Conservation (phyloP, 2,888 invertebrate species). For the Parnassius smintheus region DNA sequence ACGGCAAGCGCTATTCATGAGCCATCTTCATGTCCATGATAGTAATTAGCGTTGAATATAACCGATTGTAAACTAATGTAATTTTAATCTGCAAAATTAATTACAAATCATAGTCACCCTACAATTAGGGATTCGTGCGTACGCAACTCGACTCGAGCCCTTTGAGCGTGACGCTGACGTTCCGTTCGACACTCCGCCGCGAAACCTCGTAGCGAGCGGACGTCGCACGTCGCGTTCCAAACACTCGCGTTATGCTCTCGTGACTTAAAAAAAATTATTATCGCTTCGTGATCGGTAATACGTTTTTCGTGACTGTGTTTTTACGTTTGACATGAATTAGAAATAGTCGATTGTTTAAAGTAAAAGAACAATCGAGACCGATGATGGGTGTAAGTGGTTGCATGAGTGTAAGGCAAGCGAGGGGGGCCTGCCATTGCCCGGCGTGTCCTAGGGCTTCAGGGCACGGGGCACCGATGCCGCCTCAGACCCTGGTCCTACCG, state of each 20-base stretch:
- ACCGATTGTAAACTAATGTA: too few species aligned
- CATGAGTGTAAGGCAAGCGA: conserved; percentile 78
- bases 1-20: too few species aligned
- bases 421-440: conserved; percentile 80
- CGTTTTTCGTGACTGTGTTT: conserved; percentile 36
- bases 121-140: conserved; percentile 41
- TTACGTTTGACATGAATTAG: conserved; percentile 36
- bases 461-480: conserved; percentile 62
- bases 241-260: conserved; percentile 29
- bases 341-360: conserved; percentile 25
- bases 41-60: too few species aligned
- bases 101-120: conserved; percentile 12
- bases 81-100: background rate
- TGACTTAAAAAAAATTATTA: conserved; percentile 18
- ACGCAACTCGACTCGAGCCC: conserved; percentile 42
- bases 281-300: conserved; percentile 33
- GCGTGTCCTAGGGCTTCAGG: conserved; percentile 74
- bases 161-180: conserved; percentile 8
- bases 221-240: conserved; percentile 44
- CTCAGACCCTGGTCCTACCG: conserved; percentile 70
- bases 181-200: conserved; percentile 58
- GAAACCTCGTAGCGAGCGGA: conserved; percentile 61
- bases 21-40: too few species aligned
- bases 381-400: conserved; percentile 81
- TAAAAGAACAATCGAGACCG: conserved; percentile 42